Base-by-base conservation (phyloP, 2,888 invertebrate genomes). In the Allophyes oxyacanthae region DNA sequence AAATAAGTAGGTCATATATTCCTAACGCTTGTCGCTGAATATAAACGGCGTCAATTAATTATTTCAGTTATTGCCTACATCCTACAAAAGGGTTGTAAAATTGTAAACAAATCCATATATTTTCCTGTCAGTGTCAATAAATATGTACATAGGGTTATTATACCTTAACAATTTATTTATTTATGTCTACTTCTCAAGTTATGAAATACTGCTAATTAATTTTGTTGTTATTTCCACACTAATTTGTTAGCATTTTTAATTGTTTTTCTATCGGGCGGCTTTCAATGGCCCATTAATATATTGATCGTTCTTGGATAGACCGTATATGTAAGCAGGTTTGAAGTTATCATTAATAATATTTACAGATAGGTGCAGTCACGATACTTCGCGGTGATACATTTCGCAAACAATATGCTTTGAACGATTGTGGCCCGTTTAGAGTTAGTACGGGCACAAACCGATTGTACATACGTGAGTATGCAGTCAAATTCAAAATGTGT, bases 1-100 rank as follows among this genome's bases (percentile, higher is more conserved):
- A 20, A 20, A 20, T 20, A 20, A 20, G 20, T 20, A 4, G n/a
- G n/a, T n/a, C n/a, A n/a, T 20, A 4, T 20, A 20, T 20, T 20
- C n/a, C n/a, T n/a, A n/a, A n/a, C 4, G 20, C 7, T 14, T 28
- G 41, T 8, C 11, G 26, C 26, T 41, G 14, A 11, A 14, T 41
- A 41, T 14, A 41, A 41, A 28, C 28, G 1, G 14, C 13, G 1
- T 14, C 9, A 41, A 41, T 41, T 28, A 41, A 41, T 41, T 28
- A 28, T 28, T 28, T n/a, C n/a, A 20, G 4, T 41, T 41, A 41
- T 41, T 13, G 9, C 9, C 4, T 9, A 4, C 26, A 13, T 28
- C 13, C 5, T 9, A 41, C 10, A 41, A 4, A 7, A 11, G 40
- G 28, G 8, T 10, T 13, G 41, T 41, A 28, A n/a, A n/a, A 41